These are phyloP conservation scores for Muricea muricata DNA, from an alignment of 92 coral and sea anemone genomes.

Conservation along the genomic window DNA sequence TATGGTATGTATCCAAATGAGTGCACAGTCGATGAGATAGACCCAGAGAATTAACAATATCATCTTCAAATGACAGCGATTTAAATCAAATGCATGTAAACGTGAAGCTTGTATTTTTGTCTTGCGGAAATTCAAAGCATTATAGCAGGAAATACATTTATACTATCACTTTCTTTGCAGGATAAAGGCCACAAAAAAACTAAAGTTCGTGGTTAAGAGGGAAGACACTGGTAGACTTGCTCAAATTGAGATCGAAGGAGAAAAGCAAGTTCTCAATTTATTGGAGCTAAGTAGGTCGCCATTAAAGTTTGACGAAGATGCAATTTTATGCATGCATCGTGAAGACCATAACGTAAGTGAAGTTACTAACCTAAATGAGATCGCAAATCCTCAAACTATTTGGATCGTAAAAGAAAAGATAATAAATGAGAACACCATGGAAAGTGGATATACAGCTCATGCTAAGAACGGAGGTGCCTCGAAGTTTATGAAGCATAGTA, in stretches of 20 bases:
- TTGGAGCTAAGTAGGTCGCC: not conserved
- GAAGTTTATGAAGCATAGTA: not conserved
- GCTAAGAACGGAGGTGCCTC: not conserved
- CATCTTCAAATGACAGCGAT: no score
- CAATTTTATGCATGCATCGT: not conserved
- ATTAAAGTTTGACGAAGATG: not conserved
- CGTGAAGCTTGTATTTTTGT: no score
- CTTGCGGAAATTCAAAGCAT: no score
- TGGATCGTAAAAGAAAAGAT: not conserved
- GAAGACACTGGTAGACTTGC: not conserved
- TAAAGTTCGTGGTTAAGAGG: not conserved
- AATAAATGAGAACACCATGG: not conserved
- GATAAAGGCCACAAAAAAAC: not conserved
- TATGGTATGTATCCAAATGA: no score
- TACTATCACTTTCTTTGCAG: no score
- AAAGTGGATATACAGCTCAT: not conserved
- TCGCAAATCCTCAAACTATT: not conserved
- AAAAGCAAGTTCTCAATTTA: not conserved
- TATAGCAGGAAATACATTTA: no score
- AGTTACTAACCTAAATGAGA: not conserved
- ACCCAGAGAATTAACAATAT: no score
- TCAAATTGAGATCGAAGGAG: not conserved
- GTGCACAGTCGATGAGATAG: no score
- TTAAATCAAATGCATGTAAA: no score
- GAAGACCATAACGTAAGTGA: not conserved